Conservation (phyloP, 2,888 invertebrate genomes). For the Dasypolia templi region DNA sequence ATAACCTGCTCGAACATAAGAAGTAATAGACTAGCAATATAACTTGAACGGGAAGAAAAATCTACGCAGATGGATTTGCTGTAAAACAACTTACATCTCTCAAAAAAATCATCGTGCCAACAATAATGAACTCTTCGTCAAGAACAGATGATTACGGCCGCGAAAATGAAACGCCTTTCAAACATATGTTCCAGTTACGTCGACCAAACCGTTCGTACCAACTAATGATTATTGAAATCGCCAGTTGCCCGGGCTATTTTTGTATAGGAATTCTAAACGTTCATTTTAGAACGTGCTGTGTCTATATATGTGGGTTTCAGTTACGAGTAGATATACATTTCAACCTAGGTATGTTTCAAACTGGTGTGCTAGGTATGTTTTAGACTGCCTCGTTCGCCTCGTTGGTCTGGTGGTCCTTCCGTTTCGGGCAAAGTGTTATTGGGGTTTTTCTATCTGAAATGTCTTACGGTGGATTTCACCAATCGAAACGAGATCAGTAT, state of each 20-base stretch:
- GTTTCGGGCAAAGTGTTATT: too few relatives aligned
- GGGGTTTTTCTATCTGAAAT: too few relatives aligned
- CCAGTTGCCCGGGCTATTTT: slow-evolving; percentile 85
- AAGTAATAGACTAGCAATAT: too few relatives aligned
- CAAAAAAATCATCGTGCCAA: not conserved
- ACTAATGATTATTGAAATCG: slow-evolving; percentile 89
- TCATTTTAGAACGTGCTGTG: slow-evolving; percentile 60
- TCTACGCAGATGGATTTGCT: not conserved
- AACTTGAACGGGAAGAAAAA: too few relatives aligned
- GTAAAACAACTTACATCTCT: not conserved
- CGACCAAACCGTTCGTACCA: slow-evolving; percentile 72
- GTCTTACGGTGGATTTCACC: too few relatives aligned
- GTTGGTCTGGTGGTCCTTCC: too few relatives aligned
- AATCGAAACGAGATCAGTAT: too few relatives aligned
- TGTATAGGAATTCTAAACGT: slow-evolving; percentile 77
- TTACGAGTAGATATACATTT: slow-evolving; percentile 10
- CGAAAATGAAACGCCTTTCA: slow-evolving; percentile 78
- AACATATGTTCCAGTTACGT: slow-evolving; percentile 67
- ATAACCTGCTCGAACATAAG: too few relatives aligned
- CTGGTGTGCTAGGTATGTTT: not conserved
- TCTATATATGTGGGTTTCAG: slow-evolving; percentile 42
- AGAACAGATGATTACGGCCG: slow-evolving; percentile 72
- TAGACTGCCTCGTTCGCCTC: not conserved
- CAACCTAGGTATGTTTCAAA: not conserved
- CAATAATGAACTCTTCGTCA: slow-evolving; percentile 6